Conservation (phyloP, 2,797 vertebrate species). For the Hemibagrus guttatus region DNA sequence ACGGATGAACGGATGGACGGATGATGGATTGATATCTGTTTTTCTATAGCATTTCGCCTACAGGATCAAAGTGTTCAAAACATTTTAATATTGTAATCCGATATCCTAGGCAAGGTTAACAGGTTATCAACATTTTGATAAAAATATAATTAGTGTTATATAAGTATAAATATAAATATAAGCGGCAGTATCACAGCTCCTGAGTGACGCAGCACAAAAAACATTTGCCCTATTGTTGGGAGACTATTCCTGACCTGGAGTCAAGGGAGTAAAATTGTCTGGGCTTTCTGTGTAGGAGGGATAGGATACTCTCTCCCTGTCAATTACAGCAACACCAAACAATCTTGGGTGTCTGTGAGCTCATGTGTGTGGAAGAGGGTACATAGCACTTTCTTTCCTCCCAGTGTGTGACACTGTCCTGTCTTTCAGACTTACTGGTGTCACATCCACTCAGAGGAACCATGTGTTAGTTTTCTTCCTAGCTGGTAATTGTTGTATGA, state of each 20-base stretch:
- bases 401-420: not conserved
- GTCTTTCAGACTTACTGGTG: not conserved
- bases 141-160: not conserved
- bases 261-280: not conserved
- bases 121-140: not conserved
- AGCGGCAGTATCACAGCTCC: not conserved
- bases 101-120: not conserved
- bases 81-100: not conserved
- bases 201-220: not conserved
- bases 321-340: not conserved
- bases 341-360: not conserved
- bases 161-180: too few relatives aligned
- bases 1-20: too few relatives aligned
- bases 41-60: not conserved
- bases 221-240: not conserved
- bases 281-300: not conserved
- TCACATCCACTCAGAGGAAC: constrained; percentile 9
- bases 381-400: not conserved
- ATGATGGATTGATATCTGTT: too few relatives aligned
- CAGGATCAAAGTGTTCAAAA: too few relatives aligned
- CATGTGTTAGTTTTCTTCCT: not conserved
- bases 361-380: not conserved
- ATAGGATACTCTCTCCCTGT: not conserved
- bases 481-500: not conserved
- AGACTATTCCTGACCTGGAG: not conserved